A percentile compares a stretch with the other conserved stretches of the same genome.
phyloP scores from a whole-genome alignment of 2,113 vertebrate species.

The Xyliphius kryptos region DNA sequence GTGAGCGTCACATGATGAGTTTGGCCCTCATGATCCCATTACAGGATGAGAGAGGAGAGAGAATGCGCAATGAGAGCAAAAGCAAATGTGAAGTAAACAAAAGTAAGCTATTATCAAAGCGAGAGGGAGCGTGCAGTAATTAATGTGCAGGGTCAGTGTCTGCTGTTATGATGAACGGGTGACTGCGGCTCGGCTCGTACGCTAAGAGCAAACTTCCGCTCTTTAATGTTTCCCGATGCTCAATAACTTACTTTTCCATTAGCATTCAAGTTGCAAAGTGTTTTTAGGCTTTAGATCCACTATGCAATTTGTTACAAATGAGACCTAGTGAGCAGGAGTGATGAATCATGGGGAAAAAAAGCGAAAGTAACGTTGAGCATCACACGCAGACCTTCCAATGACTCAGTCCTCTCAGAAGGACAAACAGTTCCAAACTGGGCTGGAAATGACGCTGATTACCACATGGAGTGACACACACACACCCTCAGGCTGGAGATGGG shows the following conservation, averaged over 20 bases:
- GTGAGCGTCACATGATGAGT: slow-evolving; percentile 34
- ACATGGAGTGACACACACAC: slow-evolving; percentile 18
- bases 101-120: background rate
- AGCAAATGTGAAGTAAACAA: background rate
- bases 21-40: slow-evolving; percentile 54
- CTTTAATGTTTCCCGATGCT: background rate
- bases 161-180: slow-evolving; percentile 1
- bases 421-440: slow-evolving; percentile 27
- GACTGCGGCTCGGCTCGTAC: slow-evolving; percentile 1
- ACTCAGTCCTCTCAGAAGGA: slow-evolving; percentile 35
- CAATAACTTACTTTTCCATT: slow-evolving; percentile 2
- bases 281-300: background rate
- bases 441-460: slow-evolving; percentile 19
- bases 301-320: slow-evolving; percentile 5
- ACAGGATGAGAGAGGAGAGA: slow-evolving; percentile 32
- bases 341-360: slow-evolving; percentile 36
- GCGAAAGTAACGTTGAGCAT: slow-evolving; percentile 26
- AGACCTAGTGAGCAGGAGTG: slow-evolving; percentile 5
- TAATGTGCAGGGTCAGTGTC: slow-evolving; percentile 7
- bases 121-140: background rate
- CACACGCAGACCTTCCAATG: slow-evolving; percentile 30
- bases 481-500: background rate
- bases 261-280: background rate
- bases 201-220: background rate
- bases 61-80: slow-evolving; percentile 1